phyloP scores from a whole-genome alignment of 53 echinoderm and acorn worm genomes.

The Apostichopus leukothele region DNA sequence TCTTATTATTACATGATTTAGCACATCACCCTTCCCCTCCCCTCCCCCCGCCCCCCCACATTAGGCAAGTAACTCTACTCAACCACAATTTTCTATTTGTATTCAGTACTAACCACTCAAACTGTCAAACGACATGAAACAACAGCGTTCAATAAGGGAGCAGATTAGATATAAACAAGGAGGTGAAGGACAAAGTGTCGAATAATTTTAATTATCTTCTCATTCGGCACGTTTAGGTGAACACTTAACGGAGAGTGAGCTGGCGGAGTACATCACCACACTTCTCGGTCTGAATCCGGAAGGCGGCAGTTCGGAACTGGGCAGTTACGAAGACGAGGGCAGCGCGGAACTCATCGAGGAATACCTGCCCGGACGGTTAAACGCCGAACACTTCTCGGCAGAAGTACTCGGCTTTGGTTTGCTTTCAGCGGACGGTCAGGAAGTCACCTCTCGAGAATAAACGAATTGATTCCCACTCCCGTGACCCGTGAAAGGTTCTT shows the following conservation, averaged over 20 bases:
- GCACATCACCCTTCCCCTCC: too few species aligned
- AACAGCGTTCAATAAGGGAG: background rate
- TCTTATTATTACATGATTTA: too few species aligned
- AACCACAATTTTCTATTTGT: too few species aligned
- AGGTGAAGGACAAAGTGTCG: too few species aligned
- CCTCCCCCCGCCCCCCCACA: too few species aligned
- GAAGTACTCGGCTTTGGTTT: slow-evolving; percentile 93
- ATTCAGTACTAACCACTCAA: background rate
- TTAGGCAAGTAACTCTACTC: too few species aligned
- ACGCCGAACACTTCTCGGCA: slow-evolving; percentile 83
- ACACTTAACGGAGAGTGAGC: slow-evolving; percentile 89
- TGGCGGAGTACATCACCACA: slow-evolving; percentile 94
- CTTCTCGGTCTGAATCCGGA: slow-evolving; percentile 94
- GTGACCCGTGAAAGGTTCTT: background rate
- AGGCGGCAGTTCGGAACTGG: slow-evolving; percentile 97
- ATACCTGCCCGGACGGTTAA: slow-evolving; percentile 80
- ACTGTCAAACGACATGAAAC: background rate
- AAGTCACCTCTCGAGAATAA: slow-evolving; percentile 16
- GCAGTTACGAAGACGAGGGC: slow-evolving; percentile 67
- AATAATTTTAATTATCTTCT: too few species aligned
- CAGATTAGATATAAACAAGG: background rate
- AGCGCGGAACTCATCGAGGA: slow-evolving; percentile 84
- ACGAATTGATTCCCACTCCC: background rate
- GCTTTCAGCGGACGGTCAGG: slow-evolving; percentile 37
- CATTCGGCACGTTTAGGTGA: slow-evolving; percentile 62